Evolutionary conservation across 2,797 vertebrate genomes (phyloP).

Genomic region (Parauchenoglanis ngamensis): DNA sequence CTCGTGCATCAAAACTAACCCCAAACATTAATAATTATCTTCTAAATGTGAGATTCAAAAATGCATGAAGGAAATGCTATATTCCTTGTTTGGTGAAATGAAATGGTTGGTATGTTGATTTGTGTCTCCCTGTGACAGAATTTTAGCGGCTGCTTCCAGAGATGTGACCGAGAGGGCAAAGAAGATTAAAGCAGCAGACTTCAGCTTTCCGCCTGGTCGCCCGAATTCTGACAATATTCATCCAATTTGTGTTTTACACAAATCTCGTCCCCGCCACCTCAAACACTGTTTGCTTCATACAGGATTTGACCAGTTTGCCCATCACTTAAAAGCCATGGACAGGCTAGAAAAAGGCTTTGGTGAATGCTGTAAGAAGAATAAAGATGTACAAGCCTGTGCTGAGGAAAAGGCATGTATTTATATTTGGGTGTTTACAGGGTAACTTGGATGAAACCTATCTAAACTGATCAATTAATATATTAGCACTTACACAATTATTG

Average conservation of each 20-base stretch:
- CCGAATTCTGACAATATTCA: conserved; percentile 64
- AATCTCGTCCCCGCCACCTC: conserved; percentile 61
- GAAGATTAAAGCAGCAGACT: conserved; percentile 17
- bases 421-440: not conserved
- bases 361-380: conserved; percentile 70
- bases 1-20: not conserved
- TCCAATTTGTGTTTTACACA: conserved; percentile 63
- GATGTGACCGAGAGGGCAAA: too few relatives aligned
- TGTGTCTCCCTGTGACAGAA: not conserved
- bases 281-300: conserved; percentile 61
- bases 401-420: conserved; percentile 64
- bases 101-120: not conserved
- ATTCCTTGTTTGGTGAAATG: not conserved
- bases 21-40: not conserved
- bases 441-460: not conserved
- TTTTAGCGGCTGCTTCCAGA: not conserved
- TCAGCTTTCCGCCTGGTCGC: conserved; percentile 72
- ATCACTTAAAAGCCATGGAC: conserved; percentile 69
- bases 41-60: not conserved
- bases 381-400: conserved; percentile 61
- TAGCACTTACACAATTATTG: not conserved
- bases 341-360: conserved; percentile 69
- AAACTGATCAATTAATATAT: not conserved
- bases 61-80: not conserved
- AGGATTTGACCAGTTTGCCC: conserved; percentile 60